Percentiles rank a stretch among this genome's conserved stretches.
Conservation (phyloP, 2,888 invertebrate species). For the Phoenoteleia sp. region DNA sequence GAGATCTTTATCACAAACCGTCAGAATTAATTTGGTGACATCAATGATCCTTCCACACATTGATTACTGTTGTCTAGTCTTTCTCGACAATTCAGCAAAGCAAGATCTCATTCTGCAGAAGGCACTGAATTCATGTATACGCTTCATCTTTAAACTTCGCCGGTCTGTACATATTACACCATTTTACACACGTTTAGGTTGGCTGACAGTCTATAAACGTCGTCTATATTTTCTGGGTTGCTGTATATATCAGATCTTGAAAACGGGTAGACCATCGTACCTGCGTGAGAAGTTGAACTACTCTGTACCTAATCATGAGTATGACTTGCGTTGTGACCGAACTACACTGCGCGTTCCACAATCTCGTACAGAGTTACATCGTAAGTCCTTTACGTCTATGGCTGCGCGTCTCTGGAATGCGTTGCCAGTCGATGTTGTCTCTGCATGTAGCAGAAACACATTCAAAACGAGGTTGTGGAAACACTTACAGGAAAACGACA, state of each 20-base stretch:
- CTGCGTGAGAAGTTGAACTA: not conserved
- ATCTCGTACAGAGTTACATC: no score
- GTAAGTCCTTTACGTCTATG: no score
- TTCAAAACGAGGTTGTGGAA: no score
- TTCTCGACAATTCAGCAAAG: not conserved
- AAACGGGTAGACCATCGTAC: not conserved
- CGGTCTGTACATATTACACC: not conserved
- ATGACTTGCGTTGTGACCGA: no score
- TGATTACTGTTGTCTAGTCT: conserved; percentile 9
- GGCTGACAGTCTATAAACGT: not conserved
- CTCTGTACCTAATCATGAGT: not conserved
- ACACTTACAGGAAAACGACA: no score
- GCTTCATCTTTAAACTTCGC: conserved; percentile 5
- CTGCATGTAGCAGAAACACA: no score
- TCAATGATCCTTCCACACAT: not conserved
- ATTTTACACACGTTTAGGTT: not conserved
- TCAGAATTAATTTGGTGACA: not conserved
- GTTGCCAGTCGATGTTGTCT: no score
- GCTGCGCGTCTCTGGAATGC: no score
- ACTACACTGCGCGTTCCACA: no score
- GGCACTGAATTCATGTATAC: not conserved
- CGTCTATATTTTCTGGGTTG: not conserved
- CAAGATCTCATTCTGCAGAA: not conserved
- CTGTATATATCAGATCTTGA: not conserved
- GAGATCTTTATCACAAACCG: not conserved